These are phyloP conservation scores for Uria aalge DNA, from an alignment of 2,113 vertebrate genomes.

Conservation along the genomic window DNA sequence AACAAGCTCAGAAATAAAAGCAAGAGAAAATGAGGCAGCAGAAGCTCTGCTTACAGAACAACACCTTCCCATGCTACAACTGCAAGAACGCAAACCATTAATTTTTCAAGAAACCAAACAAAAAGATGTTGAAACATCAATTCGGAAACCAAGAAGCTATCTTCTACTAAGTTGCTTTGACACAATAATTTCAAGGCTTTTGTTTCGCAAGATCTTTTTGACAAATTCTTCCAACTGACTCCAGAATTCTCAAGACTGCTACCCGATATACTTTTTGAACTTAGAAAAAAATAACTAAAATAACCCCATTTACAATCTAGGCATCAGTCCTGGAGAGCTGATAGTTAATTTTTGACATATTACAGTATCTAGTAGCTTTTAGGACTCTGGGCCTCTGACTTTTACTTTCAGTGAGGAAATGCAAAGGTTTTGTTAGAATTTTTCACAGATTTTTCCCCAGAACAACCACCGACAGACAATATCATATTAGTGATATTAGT, in stretches of 20 bases:
- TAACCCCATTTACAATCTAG: background rate
- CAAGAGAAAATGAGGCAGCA: background rate
- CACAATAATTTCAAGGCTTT: background rate
- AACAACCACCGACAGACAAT: background rate
- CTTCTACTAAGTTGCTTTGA: background rate
- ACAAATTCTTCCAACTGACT: background rate
- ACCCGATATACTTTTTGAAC: background rate
- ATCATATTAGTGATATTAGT: background rate
- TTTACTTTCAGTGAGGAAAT: background rate
- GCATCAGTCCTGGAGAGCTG: background rate
- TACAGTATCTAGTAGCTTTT: background rate
- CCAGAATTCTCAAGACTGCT: background rate
- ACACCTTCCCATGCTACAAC: background rate
- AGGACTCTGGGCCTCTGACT: background rate
- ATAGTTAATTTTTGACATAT: background rate
- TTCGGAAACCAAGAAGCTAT: background rate
- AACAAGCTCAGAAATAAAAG: background rate
- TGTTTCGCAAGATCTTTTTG: background rate
- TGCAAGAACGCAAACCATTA: background rate
- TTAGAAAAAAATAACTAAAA: background rate
- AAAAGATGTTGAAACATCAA: background rate
- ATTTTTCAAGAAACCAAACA: background rate
- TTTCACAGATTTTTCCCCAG: background rate
- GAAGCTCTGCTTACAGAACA: background rate
- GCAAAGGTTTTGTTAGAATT: background rate